Evolutionary conservation across 2,888 invertebrate genomes (phyloP).

Genomic region (Euplagia quadripunctaria): DNA sequence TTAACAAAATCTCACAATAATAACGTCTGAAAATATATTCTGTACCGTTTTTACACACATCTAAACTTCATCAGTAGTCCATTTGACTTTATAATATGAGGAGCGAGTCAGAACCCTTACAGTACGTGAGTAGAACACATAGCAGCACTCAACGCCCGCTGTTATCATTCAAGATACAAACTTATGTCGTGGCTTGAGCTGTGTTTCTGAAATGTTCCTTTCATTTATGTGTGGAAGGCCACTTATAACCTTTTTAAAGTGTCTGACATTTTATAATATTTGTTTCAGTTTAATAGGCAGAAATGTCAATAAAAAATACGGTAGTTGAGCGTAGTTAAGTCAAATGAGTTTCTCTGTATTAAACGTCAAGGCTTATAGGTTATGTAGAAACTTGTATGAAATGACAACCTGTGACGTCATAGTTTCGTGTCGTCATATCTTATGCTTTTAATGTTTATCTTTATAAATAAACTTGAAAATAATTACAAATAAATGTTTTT

Average conservation of each 20-base stretch:
- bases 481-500: too few species aligned
- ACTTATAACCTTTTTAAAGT: background rate
- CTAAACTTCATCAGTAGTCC: slow-evolving; percentile 36
- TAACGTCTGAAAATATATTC: slow-evolving; percentile 4
- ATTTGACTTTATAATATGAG: slow-evolving; percentile 51
- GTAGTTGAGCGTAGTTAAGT: too few species aligned
- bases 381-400: too few species aligned
- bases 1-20: background rate
- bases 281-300: too few species aligned
- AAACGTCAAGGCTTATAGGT: too few species aligned
- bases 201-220: slow-evolving; percentile 1
- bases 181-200: slow-evolving; percentile 5
- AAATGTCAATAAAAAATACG: too few species aligned
- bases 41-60: slow-evolving; percentile 31
- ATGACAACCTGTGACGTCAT: too few species aligned
- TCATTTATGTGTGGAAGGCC: background rate
- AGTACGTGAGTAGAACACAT: slow-evolving; percentile 42
- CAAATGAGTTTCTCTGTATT: too few species aligned
- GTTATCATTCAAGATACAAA: slow-evolving; percentile 4
- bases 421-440: too few species aligned
- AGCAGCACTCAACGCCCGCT: slow-evolving; percentile 16
- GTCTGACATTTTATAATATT: background rate
- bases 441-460: too few species aligned
- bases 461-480: too few species aligned
- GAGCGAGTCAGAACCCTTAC: slow-evolving; percentile 31